A percentile compares a stretch with the other conserved stretches of the same genome.
These are phyloP conservation scores for Cinclus mexicanus DNA, from an alignment of 2,113 vertebrate species.

Conservation along the genomic window DNA sequence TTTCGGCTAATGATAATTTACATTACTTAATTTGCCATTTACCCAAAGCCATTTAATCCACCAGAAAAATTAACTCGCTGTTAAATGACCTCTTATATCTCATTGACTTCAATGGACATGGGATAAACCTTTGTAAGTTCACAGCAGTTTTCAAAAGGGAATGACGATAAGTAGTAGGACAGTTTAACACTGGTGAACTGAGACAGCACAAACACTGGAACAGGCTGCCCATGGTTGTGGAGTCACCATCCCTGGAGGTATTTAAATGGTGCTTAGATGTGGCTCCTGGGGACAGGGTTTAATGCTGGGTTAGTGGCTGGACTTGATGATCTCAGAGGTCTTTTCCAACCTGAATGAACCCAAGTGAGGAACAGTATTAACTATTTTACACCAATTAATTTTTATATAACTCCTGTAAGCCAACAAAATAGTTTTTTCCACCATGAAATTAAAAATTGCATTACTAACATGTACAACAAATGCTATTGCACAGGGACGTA, in stretches of 20 bases:
- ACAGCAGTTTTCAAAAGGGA: neutral
- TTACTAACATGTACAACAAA: neutral
- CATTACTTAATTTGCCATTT: slow-evolving; percentile 24
- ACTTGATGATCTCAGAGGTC: neutral
- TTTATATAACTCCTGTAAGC: neutral
- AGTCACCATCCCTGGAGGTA: neutral
- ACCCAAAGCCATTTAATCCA: neutral
- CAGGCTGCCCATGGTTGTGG: neutral
- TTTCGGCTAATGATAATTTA: slow-evolving; percentile 33
- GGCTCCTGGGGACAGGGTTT: neutral
- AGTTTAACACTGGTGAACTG: neutral
- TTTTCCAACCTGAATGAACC: neutral
- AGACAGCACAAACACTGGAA: neutral
- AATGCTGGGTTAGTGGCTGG: neutral
- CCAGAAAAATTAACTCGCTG: neutral
- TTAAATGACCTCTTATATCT: slow-evolving; percentile 12
- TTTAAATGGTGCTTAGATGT: neutral
- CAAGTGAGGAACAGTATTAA: neutral
- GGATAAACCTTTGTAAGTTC: neutral
- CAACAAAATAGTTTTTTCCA: neutral
- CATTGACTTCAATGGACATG: neutral
- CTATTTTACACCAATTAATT: neutral
- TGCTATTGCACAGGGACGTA: neutral
- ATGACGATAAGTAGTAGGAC: neutral
- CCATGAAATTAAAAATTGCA: neutral